Base-by-base conservation (phyloP, 1,140 invertebrate species). In the Drosophila prosaltans region DNA sequence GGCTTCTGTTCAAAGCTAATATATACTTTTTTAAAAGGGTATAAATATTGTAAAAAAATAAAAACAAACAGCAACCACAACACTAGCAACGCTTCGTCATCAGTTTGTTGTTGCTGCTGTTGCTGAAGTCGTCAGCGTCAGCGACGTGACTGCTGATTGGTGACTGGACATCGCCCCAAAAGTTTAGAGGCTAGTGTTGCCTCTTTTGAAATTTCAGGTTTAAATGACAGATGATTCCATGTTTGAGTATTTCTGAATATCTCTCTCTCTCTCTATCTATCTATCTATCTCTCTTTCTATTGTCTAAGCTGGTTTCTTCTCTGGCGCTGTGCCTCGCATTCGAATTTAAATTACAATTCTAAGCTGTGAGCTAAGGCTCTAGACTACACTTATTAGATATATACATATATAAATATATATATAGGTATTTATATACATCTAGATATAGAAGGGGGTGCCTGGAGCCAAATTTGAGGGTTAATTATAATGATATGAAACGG, bases 381-480 rank as follows among this genome's bases (percentile, higher is more conserved):
- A 45, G 48, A 21, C 26, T 55, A 72, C 30, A 58, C 43, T 63
- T 57, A 36, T 36, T 4, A 36, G 32, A 7, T 7, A 36, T 7
- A 36, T 6, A 36, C 32, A 36, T 36, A 63, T 59, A 59, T 57
- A 67, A 11, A 40, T 41, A 76, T 58, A 21, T 55, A 40, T 36
- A 1, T 7, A 39, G 36, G 36, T 65, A 45, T 74, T 43, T 51
- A 21, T 61, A 9, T 55, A 54, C 30, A 66, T 48, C 26, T 63
- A 78, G 63, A 78, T 64, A 66, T 70, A 45, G 51, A 60, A 66
- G 6, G 32, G 32, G n/a, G 57, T 68, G 69, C 63, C 48, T 48
- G 36, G 63, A 69, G 72, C 64, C 64, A 58, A 70, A 80, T 88
- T 74, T 51, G 83, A 88, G 84, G 83, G 83, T 86, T 81, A 86